These are phyloP conservation scores for Panthera uncia DNA, from an alignment of 2,113 vertebrate genomes.

Conservation along the genomic window DNA sequence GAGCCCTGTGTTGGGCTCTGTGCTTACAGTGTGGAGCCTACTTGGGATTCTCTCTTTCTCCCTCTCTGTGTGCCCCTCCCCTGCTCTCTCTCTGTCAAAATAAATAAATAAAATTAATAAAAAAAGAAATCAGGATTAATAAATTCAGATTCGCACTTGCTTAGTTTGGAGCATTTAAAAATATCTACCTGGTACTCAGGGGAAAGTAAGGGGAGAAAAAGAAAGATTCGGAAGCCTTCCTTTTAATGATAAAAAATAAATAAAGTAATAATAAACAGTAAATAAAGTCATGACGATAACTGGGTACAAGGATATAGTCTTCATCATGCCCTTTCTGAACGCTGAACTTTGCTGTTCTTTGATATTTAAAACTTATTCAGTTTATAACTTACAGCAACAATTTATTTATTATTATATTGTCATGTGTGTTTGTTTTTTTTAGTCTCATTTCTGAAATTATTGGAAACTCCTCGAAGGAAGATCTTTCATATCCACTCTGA, in stretches of 20 bases:
- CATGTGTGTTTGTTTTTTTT: not conserved
- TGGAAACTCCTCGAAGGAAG: not conserved
- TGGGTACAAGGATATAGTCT: not conserved
- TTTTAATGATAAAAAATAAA: not conserved
- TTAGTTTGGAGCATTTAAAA: constrained; percentile 3
- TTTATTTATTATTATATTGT: not conserved
- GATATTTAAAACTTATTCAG: not conserved
- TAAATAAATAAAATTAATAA: no score
- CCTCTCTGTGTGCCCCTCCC: no score
- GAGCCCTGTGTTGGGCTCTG: no score
- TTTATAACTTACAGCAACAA: not conserved
- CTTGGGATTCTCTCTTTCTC: no score
- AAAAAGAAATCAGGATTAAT: not conserved
- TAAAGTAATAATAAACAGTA: not conserved
- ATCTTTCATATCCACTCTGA: not conserved
- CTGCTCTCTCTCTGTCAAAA: no score
- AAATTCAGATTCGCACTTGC: not conserved
- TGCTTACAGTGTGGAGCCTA: no score
- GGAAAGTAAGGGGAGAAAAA: not conserved
- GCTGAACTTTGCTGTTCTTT: not conserved
- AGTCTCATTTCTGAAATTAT: not conserved
- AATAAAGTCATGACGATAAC: not conserved
- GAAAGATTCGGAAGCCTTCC: not conserved
- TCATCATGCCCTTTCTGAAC: not conserved
- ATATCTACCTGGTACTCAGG: not conserved